phyloP scores from a whole-genome alignment of 2,888 invertebrate species.

The Drosophila lutescens region DNA sequence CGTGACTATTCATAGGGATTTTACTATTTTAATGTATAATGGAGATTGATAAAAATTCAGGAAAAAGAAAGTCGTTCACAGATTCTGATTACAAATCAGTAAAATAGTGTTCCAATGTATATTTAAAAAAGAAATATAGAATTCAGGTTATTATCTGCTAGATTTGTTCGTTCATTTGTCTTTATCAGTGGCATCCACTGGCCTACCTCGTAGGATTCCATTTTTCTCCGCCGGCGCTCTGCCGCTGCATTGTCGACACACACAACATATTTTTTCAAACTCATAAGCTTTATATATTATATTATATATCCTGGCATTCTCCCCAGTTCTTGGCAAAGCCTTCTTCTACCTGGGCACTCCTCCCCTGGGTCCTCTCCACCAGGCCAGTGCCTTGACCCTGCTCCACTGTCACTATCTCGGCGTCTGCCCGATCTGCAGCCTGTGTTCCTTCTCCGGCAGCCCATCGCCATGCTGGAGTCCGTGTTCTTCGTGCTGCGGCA shows the following conservation, averaged over 20 bases:
- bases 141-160: too few relatives aligned
- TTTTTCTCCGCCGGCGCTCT: too few relatives aligned
- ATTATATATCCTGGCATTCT: not conserved
- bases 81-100: too few relatives aligned
- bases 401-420: conserved; percentile 40
- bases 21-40: not conserved
- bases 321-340: conserved; percentile 44
- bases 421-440: conserved; percentile 20
- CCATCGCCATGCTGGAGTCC: conserved; percentile 43
- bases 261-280: too few relatives aligned
- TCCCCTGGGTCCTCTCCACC: conserved; percentile 38
- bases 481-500: conserved; percentile 58
- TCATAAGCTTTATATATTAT: not conserved
- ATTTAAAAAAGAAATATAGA: too few relatives aligned
- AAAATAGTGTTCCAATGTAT: too few relatives aligned
- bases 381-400: conserved; percentile 11
- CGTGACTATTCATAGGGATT: not conserved
- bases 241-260: too few relatives aligned
- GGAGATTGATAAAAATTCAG: too few relatives aligned
- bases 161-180: too few relatives aligned
- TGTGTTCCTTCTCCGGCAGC: conserved; percentile 12
- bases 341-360: conserved; percentile 54
- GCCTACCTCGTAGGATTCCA: too few relatives aligned
- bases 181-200: too few relatives aligned
- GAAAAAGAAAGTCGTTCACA: too few relatives aligned